Evolutionary conservation across 2,888 invertebrate genomes (phyloP).

Genomic region (Drosophila atripex): DNA sequence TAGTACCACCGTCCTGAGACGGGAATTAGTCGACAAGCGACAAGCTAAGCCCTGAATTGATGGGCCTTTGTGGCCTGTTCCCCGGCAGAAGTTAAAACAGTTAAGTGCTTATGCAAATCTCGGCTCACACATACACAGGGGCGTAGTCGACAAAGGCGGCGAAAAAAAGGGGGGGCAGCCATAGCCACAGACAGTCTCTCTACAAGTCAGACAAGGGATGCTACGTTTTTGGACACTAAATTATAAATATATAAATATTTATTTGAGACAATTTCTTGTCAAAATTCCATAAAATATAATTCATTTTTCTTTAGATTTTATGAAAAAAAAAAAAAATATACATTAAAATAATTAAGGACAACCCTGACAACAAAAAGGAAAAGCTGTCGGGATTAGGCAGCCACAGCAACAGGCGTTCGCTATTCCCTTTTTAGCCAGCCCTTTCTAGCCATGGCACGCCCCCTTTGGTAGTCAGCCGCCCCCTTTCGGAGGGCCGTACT

Average conservation of each 20-base stretch:
- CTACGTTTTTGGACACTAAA: too few relatives aligned
- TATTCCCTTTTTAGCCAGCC: constrained; percentile 14
- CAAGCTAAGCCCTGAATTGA: background rate
- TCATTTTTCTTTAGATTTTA: background rate
- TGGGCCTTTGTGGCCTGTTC: background rate
- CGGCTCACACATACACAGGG: constrained; percentile 6
- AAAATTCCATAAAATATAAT: background rate
- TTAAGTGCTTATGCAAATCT: constrained; percentile 12
- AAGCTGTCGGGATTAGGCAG: constrained; percentile 42
- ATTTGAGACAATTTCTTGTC: constrained; percentile 5
- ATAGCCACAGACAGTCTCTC: background rate
- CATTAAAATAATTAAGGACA: background rate
- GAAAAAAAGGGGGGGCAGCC: too few relatives aligned
- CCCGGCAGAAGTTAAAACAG: constrained; percentile 8
- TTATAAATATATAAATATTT: too few relatives aligned
- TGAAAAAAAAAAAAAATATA: too few relatives aligned
- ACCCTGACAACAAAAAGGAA: constrained; percentile 4
- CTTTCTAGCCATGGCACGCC: constrained; percentile 4
- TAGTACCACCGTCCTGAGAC: background rate
- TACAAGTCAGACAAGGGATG: background rate
- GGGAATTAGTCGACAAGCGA: constrained; percentile 10
- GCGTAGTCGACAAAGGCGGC: background rate
- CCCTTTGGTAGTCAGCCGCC: background rate
- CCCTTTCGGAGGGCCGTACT: constrained; percentile 3
- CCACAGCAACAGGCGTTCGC: constrained; percentile 40